Evolutionary conservation across 2,888 invertebrate species (phyloP), one percentile per base, ranked within the genome.

Genomic region (Amiota mariae): DNA sequence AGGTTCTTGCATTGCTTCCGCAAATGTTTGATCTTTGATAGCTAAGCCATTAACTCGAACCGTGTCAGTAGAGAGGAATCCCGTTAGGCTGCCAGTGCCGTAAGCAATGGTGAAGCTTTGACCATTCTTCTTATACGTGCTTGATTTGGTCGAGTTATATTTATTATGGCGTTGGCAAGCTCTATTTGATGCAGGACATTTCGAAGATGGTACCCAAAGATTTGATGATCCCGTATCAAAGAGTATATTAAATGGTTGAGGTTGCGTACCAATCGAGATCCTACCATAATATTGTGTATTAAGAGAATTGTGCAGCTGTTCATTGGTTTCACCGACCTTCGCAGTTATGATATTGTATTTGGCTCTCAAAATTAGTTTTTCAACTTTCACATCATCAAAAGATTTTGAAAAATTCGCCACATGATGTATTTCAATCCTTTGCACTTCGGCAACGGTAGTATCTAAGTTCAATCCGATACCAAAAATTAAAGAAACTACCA

Each of bases 211-310:
- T 75, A 99, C 94, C 99, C 99, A 99, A 77, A 99, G 92, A 91
- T 99, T 99, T 71, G 98, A 97, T 48, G 98, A 98, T 76, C 98
- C 99, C 0, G 98, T 99, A 91, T 99, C 99, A 91, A 99, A 99
- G 78, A 99, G 94, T 75, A 99, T 98, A 86, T 94, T 94, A 91
- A 98, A 98, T 11, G 91, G 91, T 91, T 99, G 98, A 70, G 96
- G 94, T 18, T 98, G 98, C 72, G 92, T 94, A 72, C 99, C 98
- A 90, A 99, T 95, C 2, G 92, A 91, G 84, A 99, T 98, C 10
- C 93, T 94, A n/a, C 98, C 98, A 91, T 95, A 98, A 91, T 98
- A 99, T 89, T 98, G 97, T 76, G 97, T 95, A 91, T 98, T 97
- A 77, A 97, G 91, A 87, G 97, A 97, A 90, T 98, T 98, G 57